phyloP scores from a whole-genome alignment of 2,797 vertebrate genomes.

The Amblyraja radiata region DNA sequence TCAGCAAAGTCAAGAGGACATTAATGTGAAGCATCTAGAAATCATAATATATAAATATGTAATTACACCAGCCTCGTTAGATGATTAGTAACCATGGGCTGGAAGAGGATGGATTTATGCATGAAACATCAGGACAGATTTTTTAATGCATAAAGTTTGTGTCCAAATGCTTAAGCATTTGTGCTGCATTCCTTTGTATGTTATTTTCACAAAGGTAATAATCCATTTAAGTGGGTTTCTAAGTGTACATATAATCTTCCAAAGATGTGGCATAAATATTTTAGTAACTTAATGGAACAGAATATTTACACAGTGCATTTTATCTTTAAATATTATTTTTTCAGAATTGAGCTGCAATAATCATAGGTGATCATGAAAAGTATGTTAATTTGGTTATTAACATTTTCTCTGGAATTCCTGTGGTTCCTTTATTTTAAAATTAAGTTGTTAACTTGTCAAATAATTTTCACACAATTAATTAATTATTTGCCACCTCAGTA shows the following conservation, averaged over 20 bases:
- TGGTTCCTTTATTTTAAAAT: too few relatives aligned
- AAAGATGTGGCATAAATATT: background rate
- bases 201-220: background rate
- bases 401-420: too few relatives aligned
- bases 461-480: too few relatives aligned
- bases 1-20: conserved; percentile 41
- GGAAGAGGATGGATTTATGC: background rate
- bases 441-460: too few relatives aligned
- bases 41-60: conserved; percentile 37
- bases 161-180: background rate
- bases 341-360: background rate
- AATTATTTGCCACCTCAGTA: too few relatives aligned
- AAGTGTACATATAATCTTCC: background rate
- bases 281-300: background rate
- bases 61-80: conserved; percentile 27
- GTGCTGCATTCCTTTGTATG: background rate
- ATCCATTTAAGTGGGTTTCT: background rate
- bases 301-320: background rate
- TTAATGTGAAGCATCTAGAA: conserved; percentile 37
- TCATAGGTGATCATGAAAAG: background rate
- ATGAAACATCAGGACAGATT: conserved; percentile 2
- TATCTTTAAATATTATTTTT: too few relatives aligned
- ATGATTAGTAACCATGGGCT: conserved; percentile 24
- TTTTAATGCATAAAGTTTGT: background rate
- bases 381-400: too few relatives aligned